Evolutionary conservation across 1,140 invertebrate genomes (phyloP), one percentile per base, ranked within the genome.

Genomic region (Telenomus remus): DNA sequence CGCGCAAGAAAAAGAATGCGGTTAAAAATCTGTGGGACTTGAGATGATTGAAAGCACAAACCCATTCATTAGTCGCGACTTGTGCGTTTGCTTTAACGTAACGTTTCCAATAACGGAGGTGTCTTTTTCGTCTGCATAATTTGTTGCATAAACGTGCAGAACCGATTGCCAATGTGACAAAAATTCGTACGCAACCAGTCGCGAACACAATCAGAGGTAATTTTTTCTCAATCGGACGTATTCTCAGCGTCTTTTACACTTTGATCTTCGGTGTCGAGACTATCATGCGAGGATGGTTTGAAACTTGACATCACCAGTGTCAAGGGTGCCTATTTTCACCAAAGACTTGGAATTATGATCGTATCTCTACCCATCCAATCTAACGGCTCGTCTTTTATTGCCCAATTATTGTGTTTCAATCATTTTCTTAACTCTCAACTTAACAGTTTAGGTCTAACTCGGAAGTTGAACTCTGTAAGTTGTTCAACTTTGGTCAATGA

Each of bases 311-410:
- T 50, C 61, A 48, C 48, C 70, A n/a, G 75, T 77, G 61, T 77
- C 63, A 74, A 68, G 60, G 71, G 47, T 75, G 42, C 54, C 66
- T 35, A 66, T 76, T 77, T 80, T 60, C 27, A 79, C 6, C 57
- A 77, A 71, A 75, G 63, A 69, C 51, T 59, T 69, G 66, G 72
- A 73, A 79, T 80, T 79, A 77, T 64, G 63, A 77, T 80, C 76
- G 56, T 27, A 27, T 70, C 37, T 37, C 49, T 74, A 57, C 72
- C 63, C 48, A 69, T 68, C 63, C 72, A 69, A 72, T 69, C 66
- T 72, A 79, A 79, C 77, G 77, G 72, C 19, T 63, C 71, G n/a
- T n/a, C 42, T 74, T 79, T 72, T 69, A 76, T 59, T 75, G 60
- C 70, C 71, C 76, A 78, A 80, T 80, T 78, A 77, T 56, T 70